A percentile compares a stretch with the other conserved stretches of the same genome.
Evolutionary conservation across 1,140 invertebrate species (phyloP).

Genomic region (Panagrolaimus sp.): DNA sequence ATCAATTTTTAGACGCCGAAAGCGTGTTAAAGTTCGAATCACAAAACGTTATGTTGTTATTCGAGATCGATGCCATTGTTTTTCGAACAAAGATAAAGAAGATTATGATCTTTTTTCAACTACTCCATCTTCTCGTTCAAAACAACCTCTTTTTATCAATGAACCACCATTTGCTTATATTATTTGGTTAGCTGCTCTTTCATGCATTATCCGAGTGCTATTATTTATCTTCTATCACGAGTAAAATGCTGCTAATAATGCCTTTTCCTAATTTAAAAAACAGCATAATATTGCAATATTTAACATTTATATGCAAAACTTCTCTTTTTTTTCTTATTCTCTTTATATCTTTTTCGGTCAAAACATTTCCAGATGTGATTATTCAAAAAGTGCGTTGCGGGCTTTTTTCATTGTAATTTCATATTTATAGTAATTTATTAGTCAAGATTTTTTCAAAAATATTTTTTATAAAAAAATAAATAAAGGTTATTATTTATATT

Average conservation of each 20-base stretch:
- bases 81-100: background rate
- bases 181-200: background rate
- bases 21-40: background rate
- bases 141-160: background rate
- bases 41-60: background rate
- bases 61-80: background rate
- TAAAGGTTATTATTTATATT: background rate
- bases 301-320: background rate
- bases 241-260: background rate
- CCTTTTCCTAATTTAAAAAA: background rate
- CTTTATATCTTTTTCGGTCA: background rate
- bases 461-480: background rate
- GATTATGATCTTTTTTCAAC: background rate
- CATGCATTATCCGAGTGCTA: background rate
- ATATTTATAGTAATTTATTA: conserved; percentile 1
- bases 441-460: background rate
- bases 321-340: background rate
- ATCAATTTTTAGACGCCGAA: background rate
- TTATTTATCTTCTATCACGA: conserved; percentile 1
- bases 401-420: conserved; percentile 7
- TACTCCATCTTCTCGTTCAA: background rate
- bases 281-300: background rate
- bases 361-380: background rate
- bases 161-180: no score
- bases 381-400: conserved; percentile 2